These are phyloP conservation scores for Mirounga angustirostris DNA, from an alignment of 2,113 vertebrate genomes.

Conservation along the genomic window DNA sequence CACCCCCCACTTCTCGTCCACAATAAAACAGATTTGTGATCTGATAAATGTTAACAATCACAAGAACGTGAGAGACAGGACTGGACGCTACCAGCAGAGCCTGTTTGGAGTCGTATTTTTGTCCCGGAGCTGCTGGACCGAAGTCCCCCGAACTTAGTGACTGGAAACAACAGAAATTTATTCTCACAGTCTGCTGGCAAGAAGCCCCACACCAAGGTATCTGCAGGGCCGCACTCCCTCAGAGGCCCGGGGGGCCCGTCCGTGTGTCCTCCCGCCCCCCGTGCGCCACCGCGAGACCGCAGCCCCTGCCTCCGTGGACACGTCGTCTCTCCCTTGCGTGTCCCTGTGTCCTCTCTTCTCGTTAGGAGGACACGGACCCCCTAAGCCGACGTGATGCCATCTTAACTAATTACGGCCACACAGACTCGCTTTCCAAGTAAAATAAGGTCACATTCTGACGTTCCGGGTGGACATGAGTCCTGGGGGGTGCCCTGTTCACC, in stretches of 20 bases:
- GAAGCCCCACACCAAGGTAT: too few relatives aligned
- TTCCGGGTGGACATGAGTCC: background rate
- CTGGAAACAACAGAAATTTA: accelerated
- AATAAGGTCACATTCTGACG: background rate
- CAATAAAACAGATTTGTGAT: background rate
- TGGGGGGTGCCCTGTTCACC: background rate
- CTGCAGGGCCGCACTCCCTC: accelerated
- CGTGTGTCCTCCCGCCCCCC: background rate
- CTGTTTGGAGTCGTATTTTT: too few relatives aligned
- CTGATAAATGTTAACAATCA: accelerated
- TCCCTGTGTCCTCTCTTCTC: background rate
- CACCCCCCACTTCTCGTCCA: background rate
- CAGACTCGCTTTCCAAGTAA: background rate
- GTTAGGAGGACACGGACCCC: accelerated
- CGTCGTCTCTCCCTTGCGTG: background rate
- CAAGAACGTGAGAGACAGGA: accelerated
- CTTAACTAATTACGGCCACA: background rate
- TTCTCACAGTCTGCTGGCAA: background rate
- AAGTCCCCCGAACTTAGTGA: background rate
- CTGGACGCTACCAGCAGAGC: accelerated
- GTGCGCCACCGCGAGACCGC: accelerated
- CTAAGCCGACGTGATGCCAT: background rate
- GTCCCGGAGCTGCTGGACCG: background rate
- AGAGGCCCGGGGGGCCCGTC: accelerated
- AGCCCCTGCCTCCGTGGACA: accelerated